Evolutionary conservation across 1,140 invertebrate genomes (phyloP).

Genomic region (Aphelenchoides avenae): DNA sequence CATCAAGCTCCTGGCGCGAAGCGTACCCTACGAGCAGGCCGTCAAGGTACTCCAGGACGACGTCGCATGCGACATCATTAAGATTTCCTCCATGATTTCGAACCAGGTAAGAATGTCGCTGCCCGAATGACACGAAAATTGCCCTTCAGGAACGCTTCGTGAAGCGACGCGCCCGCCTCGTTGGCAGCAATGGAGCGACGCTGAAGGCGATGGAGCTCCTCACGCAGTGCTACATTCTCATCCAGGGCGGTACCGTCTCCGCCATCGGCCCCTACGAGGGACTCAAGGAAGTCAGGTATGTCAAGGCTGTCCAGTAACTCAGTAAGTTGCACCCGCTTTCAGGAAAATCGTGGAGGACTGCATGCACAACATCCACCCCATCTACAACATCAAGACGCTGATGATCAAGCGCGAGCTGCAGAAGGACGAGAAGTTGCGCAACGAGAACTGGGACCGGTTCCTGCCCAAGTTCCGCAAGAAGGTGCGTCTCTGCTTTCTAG

Average conservation of each 20-base stretch:
- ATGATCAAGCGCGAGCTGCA: slow-evolving; percentile 95
- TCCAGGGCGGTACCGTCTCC: slow-evolving; percentile 89
- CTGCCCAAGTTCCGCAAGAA: slow-evolving; percentile 91
- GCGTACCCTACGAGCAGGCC: slow-evolving; percentile 90
- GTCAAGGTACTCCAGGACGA: slow-evolving; percentile 73
- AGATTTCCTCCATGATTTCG: slow-evolving; percentile 81
- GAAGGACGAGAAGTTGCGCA: slow-evolving; percentile 77
- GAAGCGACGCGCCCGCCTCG: slow-evolving; percentile 84
- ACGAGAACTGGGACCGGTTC: slow-evolving; percentile 95
- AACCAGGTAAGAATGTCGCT: too few relatives aligned
- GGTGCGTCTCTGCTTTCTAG: too few relatives aligned
- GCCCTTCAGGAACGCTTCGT: slow-evolving; percentile 87
- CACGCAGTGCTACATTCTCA: slow-evolving; percentile 93
- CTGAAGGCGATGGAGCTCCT: slow-evolving; percentile 93
- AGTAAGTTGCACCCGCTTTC: slow-evolving; percentile 14
- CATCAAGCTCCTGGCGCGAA: slow-evolving; percentile 86
- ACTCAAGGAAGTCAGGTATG: slow-evolving; percentile 71
- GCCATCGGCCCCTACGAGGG: slow-evolving; percentile 91
- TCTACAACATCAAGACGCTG: slow-evolving; percentile 94
- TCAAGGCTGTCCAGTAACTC: slow-evolving; percentile 5
- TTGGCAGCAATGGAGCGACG: slow-evolving; percentile 93
- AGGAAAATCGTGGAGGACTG: slow-evolving; percentile 88
- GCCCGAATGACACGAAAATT: too few relatives aligned
- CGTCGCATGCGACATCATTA: slow-evolving; percentile 88
- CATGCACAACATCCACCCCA: slow-evolving; percentile 99